Percentiles rank a stretch among this genome's conserved stretches.
Conservation (phyloP, 1,140 invertebrate species). For the Camponotus vicinus region DNA sequence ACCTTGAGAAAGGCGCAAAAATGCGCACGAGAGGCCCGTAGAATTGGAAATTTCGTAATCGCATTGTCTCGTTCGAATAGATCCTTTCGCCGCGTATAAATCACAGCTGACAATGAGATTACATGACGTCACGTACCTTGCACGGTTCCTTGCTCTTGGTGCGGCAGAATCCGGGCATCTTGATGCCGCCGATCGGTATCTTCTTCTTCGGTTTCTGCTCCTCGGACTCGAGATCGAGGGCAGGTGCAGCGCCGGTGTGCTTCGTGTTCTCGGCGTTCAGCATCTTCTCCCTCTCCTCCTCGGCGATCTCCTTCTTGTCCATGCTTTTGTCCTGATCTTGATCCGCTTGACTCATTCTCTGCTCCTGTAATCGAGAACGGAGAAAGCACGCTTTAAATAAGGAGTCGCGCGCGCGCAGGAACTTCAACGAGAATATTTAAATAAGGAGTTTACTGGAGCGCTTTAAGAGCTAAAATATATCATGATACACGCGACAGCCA, state of each 20-base stretch:
- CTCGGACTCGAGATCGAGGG: constrained; percentile 84
- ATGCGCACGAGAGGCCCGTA: background rate
- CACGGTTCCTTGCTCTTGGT: constrained; percentile 91
- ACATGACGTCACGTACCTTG: constrained; percentile 82
- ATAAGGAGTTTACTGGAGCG: background rate
- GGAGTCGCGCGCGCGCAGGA: background rate
- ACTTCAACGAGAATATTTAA: background rate
- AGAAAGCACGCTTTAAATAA: background rate
- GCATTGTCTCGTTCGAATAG: background rate
- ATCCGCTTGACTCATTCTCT: constrained; percentile 78
- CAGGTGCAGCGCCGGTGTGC: constrained; percentile 78
- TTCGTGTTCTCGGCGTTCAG: constrained; percentile 88
- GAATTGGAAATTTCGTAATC: background rate
- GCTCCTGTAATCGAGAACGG: constrained; percentile 36
- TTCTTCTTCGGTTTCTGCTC: constrained; percentile 90
- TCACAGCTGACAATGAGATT: background rate
- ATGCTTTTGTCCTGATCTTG: constrained; percentile 86
- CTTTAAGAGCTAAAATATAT: background rate
- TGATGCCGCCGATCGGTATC: constrained; percentile 93
- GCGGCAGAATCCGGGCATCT: constrained; percentile 93
- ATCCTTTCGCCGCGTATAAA: background rate
- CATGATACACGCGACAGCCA: too few relatives aligned
- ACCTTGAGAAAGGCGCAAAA: constrained; percentile 1
- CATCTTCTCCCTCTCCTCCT: constrained; percentile 91
- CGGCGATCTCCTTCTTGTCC: constrained; percentile 91